These are phyloP conservation scores for Dolichoris vasculosae DNA, from an alignment of 1,140 invertebrate genomes.

Conservation along the genomic window DNA sequence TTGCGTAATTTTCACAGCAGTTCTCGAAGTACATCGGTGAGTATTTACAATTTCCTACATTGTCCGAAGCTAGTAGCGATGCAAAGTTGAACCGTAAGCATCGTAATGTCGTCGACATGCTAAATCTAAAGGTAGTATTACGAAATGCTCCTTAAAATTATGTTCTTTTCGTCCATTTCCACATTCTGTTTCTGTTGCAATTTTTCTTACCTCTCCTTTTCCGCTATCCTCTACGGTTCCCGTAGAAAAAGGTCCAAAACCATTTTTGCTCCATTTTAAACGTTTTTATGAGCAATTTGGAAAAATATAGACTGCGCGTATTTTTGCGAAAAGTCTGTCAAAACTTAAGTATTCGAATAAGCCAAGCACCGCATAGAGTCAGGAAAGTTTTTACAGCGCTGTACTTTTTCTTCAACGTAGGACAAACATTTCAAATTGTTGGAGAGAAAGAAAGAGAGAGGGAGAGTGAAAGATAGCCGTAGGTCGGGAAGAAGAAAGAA, in stretches of 20 bases:
- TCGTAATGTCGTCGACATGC: not conserved
- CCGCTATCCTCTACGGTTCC: not conserved
- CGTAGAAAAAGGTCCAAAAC: slow-evolving; percentile 35
- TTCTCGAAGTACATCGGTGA: not conserved
- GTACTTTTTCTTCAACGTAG: not conserved
- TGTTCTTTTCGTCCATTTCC: not conserved
- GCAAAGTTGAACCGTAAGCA: slow-evolving; percentile 14
- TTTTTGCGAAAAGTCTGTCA: slow-evolving; percentile 49
- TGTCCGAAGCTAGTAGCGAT: not conserved
- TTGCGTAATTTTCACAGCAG: not conserved
- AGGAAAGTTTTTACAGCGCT: not conserved
- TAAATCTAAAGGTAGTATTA: not conserved
- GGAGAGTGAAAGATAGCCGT: not conserved
- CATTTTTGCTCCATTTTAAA: slow-evolving; percentile 67
- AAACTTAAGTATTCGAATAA: not conserved
- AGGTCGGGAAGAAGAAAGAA: not conserved
- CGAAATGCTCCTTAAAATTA: slow-evolving; percentile 1
- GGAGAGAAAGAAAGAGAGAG: not conserved
- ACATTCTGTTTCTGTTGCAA: not conserved
- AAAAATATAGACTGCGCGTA: slow-evolving; percentile 46
- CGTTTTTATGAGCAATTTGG: slow-evolving; percentile 57
- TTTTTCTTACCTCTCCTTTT: not conserved
- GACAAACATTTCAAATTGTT: not conserved
- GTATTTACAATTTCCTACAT: not conserved
- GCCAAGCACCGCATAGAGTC: not conserved